Base-by-base conservation (phyloP, 2,797 vertebrate species). In the Graptemys geographica region DNA sequence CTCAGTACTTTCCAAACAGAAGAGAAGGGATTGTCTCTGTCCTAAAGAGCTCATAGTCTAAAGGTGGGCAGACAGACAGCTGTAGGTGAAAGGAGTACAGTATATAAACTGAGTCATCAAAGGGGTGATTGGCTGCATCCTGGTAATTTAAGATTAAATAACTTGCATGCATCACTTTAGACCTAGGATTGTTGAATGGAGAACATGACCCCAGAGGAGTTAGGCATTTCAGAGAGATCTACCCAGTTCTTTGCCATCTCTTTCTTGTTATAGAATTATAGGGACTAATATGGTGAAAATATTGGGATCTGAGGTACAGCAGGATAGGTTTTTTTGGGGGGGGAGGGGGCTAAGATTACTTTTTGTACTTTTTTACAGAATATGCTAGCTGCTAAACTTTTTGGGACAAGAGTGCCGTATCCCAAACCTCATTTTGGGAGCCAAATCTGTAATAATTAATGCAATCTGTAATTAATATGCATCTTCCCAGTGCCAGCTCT, bases 381-480 rank as follows among this genome's bases (percentile, higher is more conserved):
- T 33, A 51, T 1, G 2, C 41, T n/a, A 81, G 0, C 28, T 90
- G 27, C 44, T 51, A 25, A n/a, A 5, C 53, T 51, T 93, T n/a
- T 65, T 72, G 89, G 41, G 88, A 51, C 41, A 80, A 13, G 8
- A 52, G 1, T 9, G 2, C 56, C 37, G 37, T 69, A 13, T 93
- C 65, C 55, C 83, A 78, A 33, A 19, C 18, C 3, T 86, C 37
- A 33, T 18, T 37, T 76, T 27, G 78, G 49, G 37, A 78, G 49
- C 9, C 79, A 19, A 21, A 44, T 49, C 8, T 27, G 13, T 82
- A 33, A 88, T 88, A 28, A n/a, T 52, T 2, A 44, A 4, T 4
- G n/a, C n/a, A n/a, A n/a, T n/a, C n/a, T n/a, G n/a, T 88, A 28
- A n/a, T 52, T 2, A 44, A 4, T 4, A 0, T 11, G 72, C 5